phyloP scores from a whole-genome alignment of 2,888 invertebrate species.

The Schrankia costaestrigalis region DNA sequence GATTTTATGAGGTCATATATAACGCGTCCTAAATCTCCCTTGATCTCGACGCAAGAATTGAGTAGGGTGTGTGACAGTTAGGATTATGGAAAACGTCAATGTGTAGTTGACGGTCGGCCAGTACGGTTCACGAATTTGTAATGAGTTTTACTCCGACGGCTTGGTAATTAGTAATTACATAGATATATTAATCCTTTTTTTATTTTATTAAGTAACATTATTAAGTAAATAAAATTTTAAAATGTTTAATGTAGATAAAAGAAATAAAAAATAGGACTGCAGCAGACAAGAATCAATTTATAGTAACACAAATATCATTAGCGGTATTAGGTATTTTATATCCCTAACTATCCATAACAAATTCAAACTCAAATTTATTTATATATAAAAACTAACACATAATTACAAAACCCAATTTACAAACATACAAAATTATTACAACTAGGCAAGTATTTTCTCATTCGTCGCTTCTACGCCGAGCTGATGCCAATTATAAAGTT shows the following conservation, averaged over 20 bases:
- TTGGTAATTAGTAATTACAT: no score
- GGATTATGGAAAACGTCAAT: slow-evolving; percentile 40
- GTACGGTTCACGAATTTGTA: slow-evolving; percentile 15
- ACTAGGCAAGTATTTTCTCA: slow-evolving; percentile 40
- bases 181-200: no score
- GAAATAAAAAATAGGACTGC: no score
- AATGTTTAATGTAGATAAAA: no score
- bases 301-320: no score
- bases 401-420: slow-evolving; percentile 25
- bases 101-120: slow-evolving; percentile 18
- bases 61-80: slow-evolving; percentile 45
- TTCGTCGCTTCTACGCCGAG: slow-evolving; percentile 27
- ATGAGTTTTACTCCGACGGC: slow-evolving; percentile 8
- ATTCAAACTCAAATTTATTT: no score
- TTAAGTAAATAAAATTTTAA: no score
- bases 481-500: slow-evolving; percentile 53
- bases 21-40: slow-evolving; percentile 43
- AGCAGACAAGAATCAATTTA: no score
- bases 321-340: no score
- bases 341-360: no score
- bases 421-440: slow-evolving; percentile 24
- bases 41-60: slow-evolving; percentile 43
- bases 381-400: no score
- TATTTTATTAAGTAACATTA: no score
- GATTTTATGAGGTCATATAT: slow-evolving; percentile 43